phyloP scores from a whole-genome alignment of 2,888 invertebrate species.

The Dicycla oo region DNA sequence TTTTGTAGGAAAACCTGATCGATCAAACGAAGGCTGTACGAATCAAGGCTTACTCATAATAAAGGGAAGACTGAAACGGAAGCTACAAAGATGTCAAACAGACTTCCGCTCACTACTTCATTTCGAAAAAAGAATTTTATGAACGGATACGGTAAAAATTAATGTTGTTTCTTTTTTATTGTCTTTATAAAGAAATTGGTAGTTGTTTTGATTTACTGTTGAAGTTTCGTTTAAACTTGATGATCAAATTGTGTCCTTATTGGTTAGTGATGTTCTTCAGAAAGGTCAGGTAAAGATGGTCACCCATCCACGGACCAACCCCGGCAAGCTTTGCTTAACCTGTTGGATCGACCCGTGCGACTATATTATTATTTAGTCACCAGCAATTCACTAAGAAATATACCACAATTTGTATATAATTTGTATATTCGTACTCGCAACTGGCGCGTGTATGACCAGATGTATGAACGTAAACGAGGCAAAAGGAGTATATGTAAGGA shows the following conservation, averaged over 20 bases:
- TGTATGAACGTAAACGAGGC: not conserved
- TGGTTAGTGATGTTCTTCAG: not conserved
- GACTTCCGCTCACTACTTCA: conserved; percentile 54
- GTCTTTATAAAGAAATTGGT: conserved; percentile 11
- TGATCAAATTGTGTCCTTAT: not conserved
- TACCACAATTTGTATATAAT: too few relatives aligned
- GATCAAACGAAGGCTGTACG: conserved; percentile 53
- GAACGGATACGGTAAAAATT: conserved; percentile 41
- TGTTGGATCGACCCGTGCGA: too few relatives aligned
- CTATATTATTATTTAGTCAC: too few relatives aligned
- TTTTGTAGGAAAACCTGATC: conserved; percentile 55
- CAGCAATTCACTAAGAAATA: too few relatives aligned
- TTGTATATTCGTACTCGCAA: not conserved
- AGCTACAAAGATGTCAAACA: conserved; percentile 34
- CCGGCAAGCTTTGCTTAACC: too few relatives aligned
- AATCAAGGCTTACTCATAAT: conserved; percentile 53
- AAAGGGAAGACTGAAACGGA: conserved; percentile 63
- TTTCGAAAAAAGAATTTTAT: conserved; percentile 48
- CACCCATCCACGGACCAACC: too few relatives aligned
- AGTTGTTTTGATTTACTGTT: conserved; percentile 16
- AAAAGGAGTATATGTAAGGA: not conserved
- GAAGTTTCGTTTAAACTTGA: conserved; percentile 30
- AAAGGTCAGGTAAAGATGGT: not conserved
- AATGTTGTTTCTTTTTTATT: conserved; percentile 45
- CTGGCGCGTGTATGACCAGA: not conserved